phyloP scores from a whole-genome alignment of 1,140 invertebrate species.

The Varroa destructor region DNA sequence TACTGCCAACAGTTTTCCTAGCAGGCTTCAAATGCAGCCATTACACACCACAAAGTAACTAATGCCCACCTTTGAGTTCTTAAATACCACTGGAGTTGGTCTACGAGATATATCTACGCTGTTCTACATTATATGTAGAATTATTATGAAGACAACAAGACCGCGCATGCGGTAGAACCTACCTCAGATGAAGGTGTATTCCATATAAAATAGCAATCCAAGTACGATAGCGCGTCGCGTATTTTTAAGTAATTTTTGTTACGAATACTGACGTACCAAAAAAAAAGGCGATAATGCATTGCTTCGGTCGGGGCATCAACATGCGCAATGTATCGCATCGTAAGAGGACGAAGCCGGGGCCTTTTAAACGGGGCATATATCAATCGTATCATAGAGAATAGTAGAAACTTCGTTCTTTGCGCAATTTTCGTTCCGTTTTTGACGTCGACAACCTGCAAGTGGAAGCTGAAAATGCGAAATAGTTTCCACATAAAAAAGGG shows the following conservation, averaged over 20 bases:
- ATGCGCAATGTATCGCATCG: constrained; percentile 81
- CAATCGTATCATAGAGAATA: constrained; percentile 66
- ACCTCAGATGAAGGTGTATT: constrained; percentile 44
- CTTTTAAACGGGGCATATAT: constrained; percentile 68
- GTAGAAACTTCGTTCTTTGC: constrained; percentile 87
- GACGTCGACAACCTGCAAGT: constrained; percentile 64
- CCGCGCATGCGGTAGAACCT: too few species aligned
- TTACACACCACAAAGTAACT: too few species aligned
- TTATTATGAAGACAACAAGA: too few species aligned
- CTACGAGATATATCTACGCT: too few species aligned
- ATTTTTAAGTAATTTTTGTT: too few species aligned
- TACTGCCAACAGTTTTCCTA: too few species aligned
- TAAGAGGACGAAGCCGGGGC: constrained; percentile 88
- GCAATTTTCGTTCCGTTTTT: constrained; percentile 75
- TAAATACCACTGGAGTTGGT: too few species aligned
- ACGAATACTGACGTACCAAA: too few species aligned
- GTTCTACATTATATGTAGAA: too few species aligned
- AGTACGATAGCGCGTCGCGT: constrained; percentile 66
- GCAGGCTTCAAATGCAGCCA: too few species aligned
- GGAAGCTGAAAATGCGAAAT: constrained; percentile 25
- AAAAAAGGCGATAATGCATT: constrained; percentile 49
- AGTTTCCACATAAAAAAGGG: too few species aligned
- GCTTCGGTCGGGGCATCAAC: constrained; percentile 83
- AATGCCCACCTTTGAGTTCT: too few species aligned
- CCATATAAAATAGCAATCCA: constrained; percentile 93